phyloP scores from a whole-genome alignment of 2,888 invertebrate species.

The Pedicia rivosa region DNA sequence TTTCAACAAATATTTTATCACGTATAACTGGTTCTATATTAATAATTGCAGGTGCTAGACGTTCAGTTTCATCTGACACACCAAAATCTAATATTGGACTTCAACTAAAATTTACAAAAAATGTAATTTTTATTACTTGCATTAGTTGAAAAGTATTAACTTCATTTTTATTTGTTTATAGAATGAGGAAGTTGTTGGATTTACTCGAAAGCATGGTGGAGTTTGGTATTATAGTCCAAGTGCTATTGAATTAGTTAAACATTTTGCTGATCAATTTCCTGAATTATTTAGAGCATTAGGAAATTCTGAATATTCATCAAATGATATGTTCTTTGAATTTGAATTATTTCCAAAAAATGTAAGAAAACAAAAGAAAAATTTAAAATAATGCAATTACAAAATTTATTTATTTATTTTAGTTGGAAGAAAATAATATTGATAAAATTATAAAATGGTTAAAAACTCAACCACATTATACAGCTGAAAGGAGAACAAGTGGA shows the following conservation, averaged over 20 bases:
- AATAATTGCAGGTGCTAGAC: constrained; percentile 38
- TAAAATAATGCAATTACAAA: constrained; percentile 1
- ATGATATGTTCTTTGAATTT: constrained; percentile 47
- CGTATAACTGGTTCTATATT: constrained; percentile 76
- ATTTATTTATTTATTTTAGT: constrained; percentile 7
- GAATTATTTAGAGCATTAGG: constrained; percentile 48
- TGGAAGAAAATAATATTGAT: constrained; percentile 23
- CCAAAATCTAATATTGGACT: constrained; percentile 69
- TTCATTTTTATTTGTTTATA: constrained; percentile 18
- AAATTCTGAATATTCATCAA: constrained; percentile 20
- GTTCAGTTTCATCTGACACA: constrained; percentile 26
- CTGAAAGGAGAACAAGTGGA: constrained; percentile 51
- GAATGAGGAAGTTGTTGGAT: constrained; percentile 63
- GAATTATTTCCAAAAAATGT: constrained; percentile 45
- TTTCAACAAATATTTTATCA: constrained; percentile 56
- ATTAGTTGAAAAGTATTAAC: neutral
- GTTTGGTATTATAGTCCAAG: constrained; percentile 72
- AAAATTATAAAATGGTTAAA: constrained; percentile 54
- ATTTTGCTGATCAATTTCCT: constrained; percentile 56
- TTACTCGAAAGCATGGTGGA: constrained; percentile 52
- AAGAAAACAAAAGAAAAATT: constrained; percentile 27
- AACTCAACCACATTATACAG: constrained; percentile 42
- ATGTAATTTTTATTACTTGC: constrained; percentile 32
- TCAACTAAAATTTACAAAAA: constrained; percentile 78
- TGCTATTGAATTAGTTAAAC: constrained; percentile 49